These are phyloP conservation scores for Clarias platycephalus DNA, from an alignment of 2,797 vertebrate genomes.

Conservation along the genomic window DNA sequence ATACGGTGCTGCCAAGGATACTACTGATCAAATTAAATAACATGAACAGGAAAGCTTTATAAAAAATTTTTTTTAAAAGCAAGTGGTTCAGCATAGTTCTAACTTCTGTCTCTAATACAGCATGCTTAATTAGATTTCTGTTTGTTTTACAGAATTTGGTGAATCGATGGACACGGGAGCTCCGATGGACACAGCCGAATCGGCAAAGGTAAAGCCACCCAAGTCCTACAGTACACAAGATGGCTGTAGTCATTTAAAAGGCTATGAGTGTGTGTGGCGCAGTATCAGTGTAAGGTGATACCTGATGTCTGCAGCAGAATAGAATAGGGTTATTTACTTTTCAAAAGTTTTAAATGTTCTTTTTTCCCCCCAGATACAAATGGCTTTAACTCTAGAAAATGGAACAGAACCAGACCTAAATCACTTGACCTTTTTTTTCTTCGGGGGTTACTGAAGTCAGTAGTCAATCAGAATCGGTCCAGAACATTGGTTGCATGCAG, in stretches of 20 bases:
- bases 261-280: neutral
- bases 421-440: no score
- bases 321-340: no score
- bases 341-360: no score
- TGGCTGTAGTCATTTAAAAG: neutral
- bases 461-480: no score
- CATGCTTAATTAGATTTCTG: neutral
- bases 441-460: no score
- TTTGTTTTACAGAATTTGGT: slow-evolving; percentile 66
- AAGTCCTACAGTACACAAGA: neutral
- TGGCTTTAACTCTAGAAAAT: no score
- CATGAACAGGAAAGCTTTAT: neutral
- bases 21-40: neutral
- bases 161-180: slow-evolving; percentile 71
- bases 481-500: no score
- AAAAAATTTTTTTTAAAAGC: no score
- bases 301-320: neutral
- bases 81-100: neutral
- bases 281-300: neutral
- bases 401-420: no score
- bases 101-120: neutral
- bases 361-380: no score
- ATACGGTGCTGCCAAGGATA: neutral
- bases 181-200: slow-evolving; percentile 73
- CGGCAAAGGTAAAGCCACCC: slow-evolving; percentile 66